phyloP scores from a whole-genome alignment of 2,113 vertebrate genomes.

The Onychostoma macrolepis region DNA sequence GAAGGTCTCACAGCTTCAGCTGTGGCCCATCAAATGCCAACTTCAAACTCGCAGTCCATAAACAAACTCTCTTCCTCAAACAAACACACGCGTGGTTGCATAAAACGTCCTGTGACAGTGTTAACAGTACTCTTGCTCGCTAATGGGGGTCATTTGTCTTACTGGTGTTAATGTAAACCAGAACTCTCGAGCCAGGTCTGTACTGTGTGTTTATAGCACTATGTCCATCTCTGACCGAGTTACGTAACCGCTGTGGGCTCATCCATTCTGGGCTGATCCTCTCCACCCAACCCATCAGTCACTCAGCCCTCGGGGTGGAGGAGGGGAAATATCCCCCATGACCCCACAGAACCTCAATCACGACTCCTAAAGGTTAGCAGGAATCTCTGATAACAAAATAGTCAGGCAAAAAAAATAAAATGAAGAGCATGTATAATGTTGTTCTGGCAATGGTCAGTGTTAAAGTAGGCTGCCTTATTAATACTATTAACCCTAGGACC shows the following conservation, averaged over 20 bases:
- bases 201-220: conserved; percentile 3
- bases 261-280: conserved; percentile 55
- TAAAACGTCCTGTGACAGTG: neutral
- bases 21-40: neutral
- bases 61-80: neutral
- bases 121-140: neutral
- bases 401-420: neutral
- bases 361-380: neutral
- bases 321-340: neutral
- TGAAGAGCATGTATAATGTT: neutral
- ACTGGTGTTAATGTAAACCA: conserved; percentile 15
- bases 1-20: neutral
- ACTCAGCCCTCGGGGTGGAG: conserved; percentile 45
- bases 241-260: conserved; percentile 62
- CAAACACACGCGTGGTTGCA: neutral
- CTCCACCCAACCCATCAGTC: conserved; percentile 50
- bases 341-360: neutral
- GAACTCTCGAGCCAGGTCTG: neutral
- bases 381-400: neutral
- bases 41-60: neutral
- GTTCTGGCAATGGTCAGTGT: neutral
- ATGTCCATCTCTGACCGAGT: conserved; percentile 63
- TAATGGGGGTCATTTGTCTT: conserved; percentile 31
- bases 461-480: conserved; percentile 15
- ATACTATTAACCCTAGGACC: conserved; percentile 42